A percentile compares a stretch with the other conserved stretches of the same genome.
phyloP scores from a whole-genome alignment of 1,140 invertebrate species.

The Trachelipus rathkii region DNA sequence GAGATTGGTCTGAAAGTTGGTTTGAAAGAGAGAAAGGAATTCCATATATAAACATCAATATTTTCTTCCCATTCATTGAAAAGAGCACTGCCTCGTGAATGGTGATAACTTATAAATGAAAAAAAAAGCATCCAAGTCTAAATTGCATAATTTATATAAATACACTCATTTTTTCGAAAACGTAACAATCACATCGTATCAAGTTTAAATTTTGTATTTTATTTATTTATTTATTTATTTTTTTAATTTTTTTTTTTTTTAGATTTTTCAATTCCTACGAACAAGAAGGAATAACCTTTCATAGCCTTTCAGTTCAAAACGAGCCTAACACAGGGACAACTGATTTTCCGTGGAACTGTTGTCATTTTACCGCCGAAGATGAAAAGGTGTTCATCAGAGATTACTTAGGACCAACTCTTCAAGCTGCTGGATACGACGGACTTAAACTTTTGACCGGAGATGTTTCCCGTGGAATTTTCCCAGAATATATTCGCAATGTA shows the following conservation, averaged over 20 bases:
- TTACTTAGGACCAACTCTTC: conserved; percentile 3
- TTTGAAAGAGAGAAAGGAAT: too few species aligned
- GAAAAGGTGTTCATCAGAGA: conserved; percentile 14
- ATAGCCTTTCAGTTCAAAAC: conserved; percentile 62
- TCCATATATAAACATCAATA: conserved; percentile 13
- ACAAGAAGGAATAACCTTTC: conserved; percentile 56
- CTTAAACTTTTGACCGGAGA: conserved; percentile 6
- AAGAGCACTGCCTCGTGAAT: not conserved
- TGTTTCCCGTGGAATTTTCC: not conserved
- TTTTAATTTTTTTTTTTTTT: not conserved
- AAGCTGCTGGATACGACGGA: not conserved
- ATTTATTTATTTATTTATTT: not conserved
- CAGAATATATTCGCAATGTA: conserved; percentile 4
- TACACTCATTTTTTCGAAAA: too few species aligned
- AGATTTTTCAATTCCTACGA: conserved; percentile 62
- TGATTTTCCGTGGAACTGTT: conserved; percentile 12
- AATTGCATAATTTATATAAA: not conserved
- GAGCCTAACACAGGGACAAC: conserved; percentile 52
- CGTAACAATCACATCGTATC: too few species aligned
- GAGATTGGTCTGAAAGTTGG: too few species aligned
- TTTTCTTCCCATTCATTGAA: not conserved
- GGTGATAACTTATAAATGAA: not conserved
- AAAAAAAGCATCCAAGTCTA: not conserved
- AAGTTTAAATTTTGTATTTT: too few species aligned
- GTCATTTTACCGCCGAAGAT: conserved; percentile 14